Evolutionary conservation across 2,888 invertebrate genomes (phyloP).

Genomic region (Parelbella ahira): DNA sequence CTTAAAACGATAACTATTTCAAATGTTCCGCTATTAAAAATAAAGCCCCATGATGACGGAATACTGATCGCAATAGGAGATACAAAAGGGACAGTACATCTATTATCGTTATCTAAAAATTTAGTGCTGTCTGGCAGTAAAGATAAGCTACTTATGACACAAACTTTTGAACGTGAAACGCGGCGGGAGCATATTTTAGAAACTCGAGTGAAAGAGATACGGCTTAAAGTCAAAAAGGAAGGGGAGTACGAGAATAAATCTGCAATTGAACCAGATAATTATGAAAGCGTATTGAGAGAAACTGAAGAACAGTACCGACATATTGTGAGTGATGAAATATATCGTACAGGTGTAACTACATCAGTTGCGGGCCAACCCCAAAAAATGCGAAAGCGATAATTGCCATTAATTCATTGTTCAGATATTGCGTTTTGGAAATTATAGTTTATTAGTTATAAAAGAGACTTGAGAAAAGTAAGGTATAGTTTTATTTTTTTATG

Average conservation of each 20-base stretch:
- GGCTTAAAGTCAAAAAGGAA: conserved; percentile 72
- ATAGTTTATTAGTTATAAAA: too few species aligned
- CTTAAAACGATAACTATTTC: conserved; percentile 82
- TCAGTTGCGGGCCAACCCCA: conserved; percentile 9
- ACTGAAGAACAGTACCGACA: conserved; percentile 69
- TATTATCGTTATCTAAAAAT: conserved; percentile 83
- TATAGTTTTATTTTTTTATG: too few species aligned
- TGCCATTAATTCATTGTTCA: too few species aligned
- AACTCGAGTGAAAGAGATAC: conserved; percentile 89
- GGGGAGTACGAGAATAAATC: conserved; percentile 48
- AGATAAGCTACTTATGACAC: conserved; percentile 83
- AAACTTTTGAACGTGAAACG: conserved; percentile 92
- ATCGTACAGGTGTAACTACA: conserved; percentile 29
- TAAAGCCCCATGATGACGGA: conserved; percentile 83
- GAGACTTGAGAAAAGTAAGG: too few species aligned
- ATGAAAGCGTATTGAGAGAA: conserved; percentile 35
- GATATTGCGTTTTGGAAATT: too few species aligned
- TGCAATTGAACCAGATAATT: conserved; percentile 32
- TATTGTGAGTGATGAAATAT: conserved; percentile 47
- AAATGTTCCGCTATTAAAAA: conserved; percentile 71
- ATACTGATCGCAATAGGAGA: conserved; percentile 83
- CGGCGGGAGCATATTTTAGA: conserved; percentile 93
- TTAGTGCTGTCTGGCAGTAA: conserved; percentile 83
- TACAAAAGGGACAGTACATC: conserved; percentile 82
- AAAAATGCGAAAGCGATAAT: conserved; percentile 29